Conservation (phyloP, 1,140 invertebrate species). For the Aphelinus certus region DNA sequence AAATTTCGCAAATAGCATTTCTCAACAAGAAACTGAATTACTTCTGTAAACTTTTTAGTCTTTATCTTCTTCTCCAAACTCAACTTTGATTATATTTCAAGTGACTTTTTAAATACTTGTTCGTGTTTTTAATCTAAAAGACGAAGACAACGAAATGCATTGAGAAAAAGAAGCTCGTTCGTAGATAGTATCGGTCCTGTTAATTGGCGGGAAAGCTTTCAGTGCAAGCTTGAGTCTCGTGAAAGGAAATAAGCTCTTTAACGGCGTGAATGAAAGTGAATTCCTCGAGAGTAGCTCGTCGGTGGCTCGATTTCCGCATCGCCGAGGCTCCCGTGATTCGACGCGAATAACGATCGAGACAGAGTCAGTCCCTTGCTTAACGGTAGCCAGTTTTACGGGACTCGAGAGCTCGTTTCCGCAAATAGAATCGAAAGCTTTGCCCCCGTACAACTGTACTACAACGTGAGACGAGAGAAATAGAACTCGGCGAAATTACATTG, state of each 20-base stretch:
- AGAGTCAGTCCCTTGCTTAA: constrained; percentile 8
- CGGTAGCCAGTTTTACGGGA: constrained; percentile 23
- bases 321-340: constrained; percentile 16
- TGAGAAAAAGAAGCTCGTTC: no score
- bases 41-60: no score
- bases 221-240: constrained; percentile 2
- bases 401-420: constrained; percentile 32
- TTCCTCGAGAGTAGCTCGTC: background rate
- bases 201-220: constrained; percentile 14
- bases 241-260: constrained; percentile 33
- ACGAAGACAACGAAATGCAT: no score
- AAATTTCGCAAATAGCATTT: constrained; percentile 17
- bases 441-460: background rate
- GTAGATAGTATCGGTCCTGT: constrained; percentile 4
- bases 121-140: no score
- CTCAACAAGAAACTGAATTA: no score
- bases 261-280: constrained; percentile 21
- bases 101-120: no score
- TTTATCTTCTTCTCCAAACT: no score
- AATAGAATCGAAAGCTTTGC: constrained; percentile 26
- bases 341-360: constrained; percentile 17
- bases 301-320: constrained; percentile 9
- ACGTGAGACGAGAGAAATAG: background rate
- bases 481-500: background rate
- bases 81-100: no score